These are phyloP conservation scores for Hypomesus transpacificus DNA, from an alignment of 2,113 vertebrate genomes.

Conservation along the genomic window DNA sequence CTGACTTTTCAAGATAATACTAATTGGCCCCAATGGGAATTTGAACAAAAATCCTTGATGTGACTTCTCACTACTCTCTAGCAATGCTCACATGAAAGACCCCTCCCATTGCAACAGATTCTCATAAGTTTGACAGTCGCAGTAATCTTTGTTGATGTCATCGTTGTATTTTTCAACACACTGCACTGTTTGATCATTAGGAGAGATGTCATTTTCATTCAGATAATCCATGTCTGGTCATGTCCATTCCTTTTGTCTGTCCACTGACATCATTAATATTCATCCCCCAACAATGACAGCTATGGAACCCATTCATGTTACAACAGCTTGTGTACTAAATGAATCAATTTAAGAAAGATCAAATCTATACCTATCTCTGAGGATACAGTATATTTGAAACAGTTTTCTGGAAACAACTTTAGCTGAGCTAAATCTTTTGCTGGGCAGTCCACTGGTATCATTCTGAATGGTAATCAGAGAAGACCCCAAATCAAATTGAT, in stretches of 20 bases:
- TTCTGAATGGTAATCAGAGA: no score
- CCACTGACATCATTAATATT: slow-evolving; percentile 43
- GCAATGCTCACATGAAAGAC: slow-evolving; percentile 28
- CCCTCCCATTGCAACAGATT: slow-evolving; percentile 7
- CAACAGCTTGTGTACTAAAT: no score
- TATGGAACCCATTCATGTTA: not conserved
- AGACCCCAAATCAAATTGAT: no score
- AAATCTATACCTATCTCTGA: no score
- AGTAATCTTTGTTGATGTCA: slow-evolving; percentile 47
- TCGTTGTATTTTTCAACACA: slow-evolving; percentile 54
- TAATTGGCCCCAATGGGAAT: slow-evolving; percentile 64
- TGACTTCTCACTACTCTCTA: slow-evolving; percentile 30
- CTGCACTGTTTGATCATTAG: slow-evolving; percentile 43
- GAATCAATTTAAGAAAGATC: no score
- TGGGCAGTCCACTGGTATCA: no score
- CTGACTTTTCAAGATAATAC: slow-evolving; percentile 48
- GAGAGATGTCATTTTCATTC: slow-evolving; percentile 26
- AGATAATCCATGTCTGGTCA: slow-evolving; percentile 8
- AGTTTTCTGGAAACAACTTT: no score
- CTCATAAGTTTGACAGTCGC: slow-evolving; percentile 28
- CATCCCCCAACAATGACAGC: slow-evolving; percentile 39
- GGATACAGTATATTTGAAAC: no score
- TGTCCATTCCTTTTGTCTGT: slow-evolving; percentile 14
- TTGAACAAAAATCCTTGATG: slow-evolving; percentile 45
- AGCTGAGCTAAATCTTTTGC: no score